phyloP scores from a whole-genome alignment of 2,888 invertebrate species.

The Coelopa pilipes region DNA sequence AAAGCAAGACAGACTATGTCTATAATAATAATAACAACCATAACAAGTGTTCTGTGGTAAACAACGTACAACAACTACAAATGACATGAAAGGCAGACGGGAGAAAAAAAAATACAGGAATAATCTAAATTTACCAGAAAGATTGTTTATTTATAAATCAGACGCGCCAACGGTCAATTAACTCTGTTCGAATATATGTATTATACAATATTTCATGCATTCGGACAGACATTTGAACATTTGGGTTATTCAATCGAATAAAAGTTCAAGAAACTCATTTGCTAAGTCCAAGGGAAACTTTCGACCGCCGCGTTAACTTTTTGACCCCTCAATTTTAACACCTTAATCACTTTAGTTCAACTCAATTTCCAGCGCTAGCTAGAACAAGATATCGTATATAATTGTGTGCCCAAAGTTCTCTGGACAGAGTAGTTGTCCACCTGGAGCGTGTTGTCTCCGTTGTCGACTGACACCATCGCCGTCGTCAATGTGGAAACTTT shows the following conservation, averaged over 20 bases:
- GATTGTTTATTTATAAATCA: background rate
- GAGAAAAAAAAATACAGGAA: background rate
- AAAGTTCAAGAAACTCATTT: no score
- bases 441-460: background rate
- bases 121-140: background rate
- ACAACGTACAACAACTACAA: background rate
- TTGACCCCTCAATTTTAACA: no score
- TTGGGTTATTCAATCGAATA: no score
- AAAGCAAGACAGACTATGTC: background rate
- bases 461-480: background rate
- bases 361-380: no score
- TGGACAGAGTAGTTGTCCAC: background rate
- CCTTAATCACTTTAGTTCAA: no score
- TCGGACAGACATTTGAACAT: no score
- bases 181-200: background rate
- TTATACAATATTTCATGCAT: background rate
- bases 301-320: no score
- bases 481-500: background rate
- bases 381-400: no score
- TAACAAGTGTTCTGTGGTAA: background rate
- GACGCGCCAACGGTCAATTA: slow-evolving; percentile 7
- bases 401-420: no score
- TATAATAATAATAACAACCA: background rate
- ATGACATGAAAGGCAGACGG: background rate
- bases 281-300: no score